Evolutionary conservation across 1,140 invertebrate species (phyloP), one percentile per base, ranked within the genome.

Genomic region (Megalonaias nervosa): DNA sequence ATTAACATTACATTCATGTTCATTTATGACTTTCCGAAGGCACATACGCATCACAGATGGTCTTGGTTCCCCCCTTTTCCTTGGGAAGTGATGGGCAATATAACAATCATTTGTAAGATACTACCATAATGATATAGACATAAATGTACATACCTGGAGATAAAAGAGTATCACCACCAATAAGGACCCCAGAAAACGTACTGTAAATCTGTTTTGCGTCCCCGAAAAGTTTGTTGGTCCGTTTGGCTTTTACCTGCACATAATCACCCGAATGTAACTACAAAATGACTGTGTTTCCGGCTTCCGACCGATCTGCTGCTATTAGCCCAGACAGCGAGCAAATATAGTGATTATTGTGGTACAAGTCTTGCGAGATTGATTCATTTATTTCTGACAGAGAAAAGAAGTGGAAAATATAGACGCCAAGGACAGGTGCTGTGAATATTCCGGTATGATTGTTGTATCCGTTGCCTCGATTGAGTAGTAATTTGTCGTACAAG

Each of bases 391-490:
- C 56, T 4, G 73, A n/a, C 23, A 74, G 26, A 2, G 5, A 31
- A 31, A 70, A 76, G 74, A 76, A 76, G 26, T 76, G 68, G 26
- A 76, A 70, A 11, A 76, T 19, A 38, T 76, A 76, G 11, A 69
- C 21, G 14, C 74, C 74, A 65, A 59, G 55, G n/a, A 60, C 17
- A 5, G 58, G 74, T n/a, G 21, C 74, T 13, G 58, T 70, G 59
- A 57, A 76, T 11, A 76, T 16, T 12, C 67, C 74, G 0, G 74
- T 64, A n/a, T 61, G 56, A 2, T 38, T 31, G 21, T 76, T 61
- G 62, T 69, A 76, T 19, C 38, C 67, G 16, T 59, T 38, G 55
- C 26, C 57, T 55, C 38, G 55, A 61, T 70, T 68, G 31, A 66
- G 23, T 23, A 76, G 19, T 17, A 69, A 38, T 14, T 60, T 76